These are phyloP conservation scores for Neosilurus hyrtlii DNA, from an alignment of 2,797 vertebrate species.

Conservation along the genomic window DNA sequence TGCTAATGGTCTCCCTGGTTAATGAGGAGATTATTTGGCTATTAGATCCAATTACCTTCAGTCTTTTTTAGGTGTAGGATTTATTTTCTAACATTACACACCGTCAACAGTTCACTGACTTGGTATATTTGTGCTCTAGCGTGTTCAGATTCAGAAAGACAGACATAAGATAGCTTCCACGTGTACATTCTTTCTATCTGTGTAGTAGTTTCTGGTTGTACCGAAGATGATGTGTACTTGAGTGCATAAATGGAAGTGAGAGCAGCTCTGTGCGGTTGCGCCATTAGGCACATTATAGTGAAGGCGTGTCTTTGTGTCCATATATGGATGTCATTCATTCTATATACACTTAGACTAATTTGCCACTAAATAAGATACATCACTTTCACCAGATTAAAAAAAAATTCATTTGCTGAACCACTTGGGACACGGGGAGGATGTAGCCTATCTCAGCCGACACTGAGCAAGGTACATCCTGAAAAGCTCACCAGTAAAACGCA, in stretches of 20 bases:
- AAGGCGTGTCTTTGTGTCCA: not conserved
- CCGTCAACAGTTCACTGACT: not conserved
- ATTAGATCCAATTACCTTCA: not conserved
- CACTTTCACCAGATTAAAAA: no score
- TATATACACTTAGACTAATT: no score
- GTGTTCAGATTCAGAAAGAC: constrained; percentile 1
- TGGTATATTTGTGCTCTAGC: not conserved
- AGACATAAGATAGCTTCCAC: not conserved
- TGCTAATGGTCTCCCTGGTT: constrained; percentile 28
- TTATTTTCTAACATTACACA: not conserved
- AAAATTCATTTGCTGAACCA: no score
- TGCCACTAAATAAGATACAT: no score
- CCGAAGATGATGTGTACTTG: not conserved
- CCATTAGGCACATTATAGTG: no score
- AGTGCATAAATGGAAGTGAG: not conserved
- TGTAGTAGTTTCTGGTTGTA: not conserved
- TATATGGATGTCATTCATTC: not conserved
- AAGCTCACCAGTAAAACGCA: no score
- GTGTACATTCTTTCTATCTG: not conserved
- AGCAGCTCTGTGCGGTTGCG: not conserved
- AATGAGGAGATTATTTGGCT: not conserved
- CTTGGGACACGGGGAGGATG: no score
- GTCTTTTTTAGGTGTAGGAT: not conserved
- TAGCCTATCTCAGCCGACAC: no score
- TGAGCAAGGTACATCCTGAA: no score